Base-by-base conservation (phyloP, 2,888 invertebrate species). In the Monoplex corrugatus region DNA sequence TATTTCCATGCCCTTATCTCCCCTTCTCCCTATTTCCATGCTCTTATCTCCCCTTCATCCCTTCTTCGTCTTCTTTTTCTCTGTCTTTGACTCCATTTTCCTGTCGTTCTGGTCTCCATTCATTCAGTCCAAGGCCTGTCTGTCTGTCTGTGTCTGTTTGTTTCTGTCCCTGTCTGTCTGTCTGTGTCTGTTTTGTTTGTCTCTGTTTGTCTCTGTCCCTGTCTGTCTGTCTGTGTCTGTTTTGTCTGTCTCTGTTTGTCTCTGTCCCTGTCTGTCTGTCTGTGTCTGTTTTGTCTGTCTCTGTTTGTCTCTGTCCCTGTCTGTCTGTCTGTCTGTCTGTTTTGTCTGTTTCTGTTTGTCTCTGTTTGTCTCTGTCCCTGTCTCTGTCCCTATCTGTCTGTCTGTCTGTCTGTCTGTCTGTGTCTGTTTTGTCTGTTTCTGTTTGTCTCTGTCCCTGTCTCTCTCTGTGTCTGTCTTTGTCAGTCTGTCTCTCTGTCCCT, bases 221-320 rank as follows among this genome's bases (percentile, higher is more conserved):
- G 13, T 45, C 44, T 45, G n/a, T 82, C 44, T 82, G 40, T 80
- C 40, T 80, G 40, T 80, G 23, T 80, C 78, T 80, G n/a, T 35
- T 43, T 40, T 80, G 10, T 10, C 32, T 50, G 13, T 50, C 50
- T 50, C 13, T 50, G 13, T 50, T 19, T 50, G 13, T 50, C 13
- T 50, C 50, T 50, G 13, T 10, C 50, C 19, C 50, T 19, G 13
- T 50, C 10, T 13, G 50, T 50, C 10, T 50, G 19, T 50, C 50
- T 50, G 13, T 13, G 10, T 50, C 50, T 50, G 23, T 63, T 28
- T 63, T 23, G 28, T 57, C 2, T 57, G 16, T 57, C 28, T 2
- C 10, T 10, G 19, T 1, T 23, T 57, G 16, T 57, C 28, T 57
- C 57, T 57, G 2, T 16, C 50, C 2, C 16, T 72, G 2, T 72